Base-by-base conservation (phyloP, 2,113 vertebrate genomes). In the Nematolebias whitei region DNA sequence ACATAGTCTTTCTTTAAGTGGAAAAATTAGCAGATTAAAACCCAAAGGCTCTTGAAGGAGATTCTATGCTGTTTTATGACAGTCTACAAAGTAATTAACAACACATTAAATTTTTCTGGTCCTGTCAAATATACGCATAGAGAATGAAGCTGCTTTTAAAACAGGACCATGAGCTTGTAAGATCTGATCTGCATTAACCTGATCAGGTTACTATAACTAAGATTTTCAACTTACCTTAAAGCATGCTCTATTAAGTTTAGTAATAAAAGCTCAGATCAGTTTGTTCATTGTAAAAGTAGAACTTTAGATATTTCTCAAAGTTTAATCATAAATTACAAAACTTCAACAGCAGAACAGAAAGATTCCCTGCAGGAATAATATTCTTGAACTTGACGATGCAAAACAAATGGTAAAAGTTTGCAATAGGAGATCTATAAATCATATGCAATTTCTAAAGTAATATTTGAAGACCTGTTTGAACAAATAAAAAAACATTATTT, bases 261-360 rank as follows among this genome's bases (percentile, higher is more conserved):
- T 74, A 51, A 66, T 67, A 29, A 53, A 35, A 77, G 22, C 11
- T 40, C 16, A 1, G 29, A 64, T 64, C 57, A 62, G 15, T 45
- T 40, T 5, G 43, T 68, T 53, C 58, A 58, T 20, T 0, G 0
- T 15, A 47, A 49, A 50, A 18, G 56, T 53, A 47, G 20, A 70
- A n/a, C n/a, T 18, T 12, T 24, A 18, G 18, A 35, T 38, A 7
- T 47, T 5, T 20, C 24, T 50, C 15, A 12, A 39, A 11, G 41
- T 59, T 55, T 53, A 19, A 26, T 3, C 1, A 29, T 24, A 35
- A 6, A 44, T 47, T 18, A 15, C 19, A 8, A 39, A 16, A 52
- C 24, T 45, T 50, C 5, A 71, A 39, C 48, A 22, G 43, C 22
- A 44, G 14, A 22, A 11, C 12, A n/a, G 0, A 18, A 20, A 2